Evolutionary conservation across 2,113 vertebrate genomes (phyloP), one percentile per base, ranked within the genome.

Genomic region (Catharus bicknelli): DNA sequence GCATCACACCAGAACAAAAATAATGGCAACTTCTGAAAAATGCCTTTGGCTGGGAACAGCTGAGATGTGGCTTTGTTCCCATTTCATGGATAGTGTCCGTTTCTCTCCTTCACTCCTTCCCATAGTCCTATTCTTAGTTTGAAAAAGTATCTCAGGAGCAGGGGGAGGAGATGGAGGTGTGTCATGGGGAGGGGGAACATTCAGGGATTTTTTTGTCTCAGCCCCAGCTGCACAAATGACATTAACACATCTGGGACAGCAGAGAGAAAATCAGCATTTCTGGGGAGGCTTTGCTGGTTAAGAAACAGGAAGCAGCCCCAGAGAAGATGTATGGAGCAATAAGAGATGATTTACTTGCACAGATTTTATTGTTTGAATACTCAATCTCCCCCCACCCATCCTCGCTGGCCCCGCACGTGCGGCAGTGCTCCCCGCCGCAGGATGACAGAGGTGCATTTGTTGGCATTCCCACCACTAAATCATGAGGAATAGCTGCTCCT

Each of bases 281-380:
- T 42, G 48, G 40, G 62, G 38, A 58, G 70, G 18, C 10, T 86
- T 81, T 82, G 68, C 48, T 79, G 70, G 61, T 70, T 93, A 47
- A 82, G 73, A 63, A 90, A 38, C 16, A 40, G 29, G 54, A 83
- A 88, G 47, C 63, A 79, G 73, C 76, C 57, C 67, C 0, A 0
- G 61, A 91, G 68, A 93, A 95, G 91, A 90, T 70, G 53, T 38
- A 68, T 88, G 93, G 83, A 88, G 77, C 93, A 93, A 23, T 88
- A 86, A 89, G 82, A 68, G 51, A 69, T 93, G 4, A 95, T 94
- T 94, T 93, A 89, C 79, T 88, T 55, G 27, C 26, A 8, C 45
- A 59, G 86, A 61, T 87, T 90, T 94, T 94, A 76, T 64, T 78
- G 73, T 94, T 91, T 90, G 88, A 90, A 86, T 66, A 87, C 0